phyloP scores from a whole-genome alignment of 2,113 vertebrate genomes.

The Sinosuthora webbiana region DNA sequence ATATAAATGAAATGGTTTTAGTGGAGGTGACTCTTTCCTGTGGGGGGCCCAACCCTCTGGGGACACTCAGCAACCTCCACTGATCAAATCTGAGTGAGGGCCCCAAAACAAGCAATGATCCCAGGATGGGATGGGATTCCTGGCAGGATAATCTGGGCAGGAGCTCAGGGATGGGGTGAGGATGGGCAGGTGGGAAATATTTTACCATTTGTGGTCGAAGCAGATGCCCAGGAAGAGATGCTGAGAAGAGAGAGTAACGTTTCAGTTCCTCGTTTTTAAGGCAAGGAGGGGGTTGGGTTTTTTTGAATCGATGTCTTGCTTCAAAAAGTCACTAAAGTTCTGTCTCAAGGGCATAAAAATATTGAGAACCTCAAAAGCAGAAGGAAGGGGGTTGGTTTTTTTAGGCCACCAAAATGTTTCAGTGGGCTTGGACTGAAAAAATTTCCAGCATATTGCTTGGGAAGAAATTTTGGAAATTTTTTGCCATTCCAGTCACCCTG shows the following conservation, averaged over 20 bases:
- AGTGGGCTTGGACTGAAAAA: not conserved
- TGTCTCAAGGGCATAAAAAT: not conserved
- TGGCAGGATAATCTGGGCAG: not conserved
- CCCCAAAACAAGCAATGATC: not conserved
- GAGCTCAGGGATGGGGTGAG: not conserved
- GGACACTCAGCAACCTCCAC: not conserved
- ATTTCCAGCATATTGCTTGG: not conserved
- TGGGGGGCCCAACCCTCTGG: not conserved
- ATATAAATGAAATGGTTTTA: not conserved
- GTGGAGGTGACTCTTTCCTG: not conserved
- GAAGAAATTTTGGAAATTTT: not conserved
- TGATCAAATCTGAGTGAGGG: not conserved
- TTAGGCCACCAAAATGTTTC: not conserved
- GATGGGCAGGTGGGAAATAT: not conserved
- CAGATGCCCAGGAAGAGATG: not conserved
- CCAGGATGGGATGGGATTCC: not conserved
- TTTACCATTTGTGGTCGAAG: not conserved
- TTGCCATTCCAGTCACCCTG: not conserved
- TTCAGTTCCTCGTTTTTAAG: slow-evolving; percentile 11
- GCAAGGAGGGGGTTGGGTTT: not conserved
- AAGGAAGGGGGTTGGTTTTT: not conserved
- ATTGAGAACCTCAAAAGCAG: slow-evolving; percentile 54
- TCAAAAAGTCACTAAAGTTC: not conserved
- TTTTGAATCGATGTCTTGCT: not conserved
- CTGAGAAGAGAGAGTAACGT: not conserved